Percentiles rank a stretch among this genome's conserved stretches.
Evolutionary conservation across 92 coral and sea anemone species (phyloP).

Genomic region (Micromussa lordhowensis): DNA sequence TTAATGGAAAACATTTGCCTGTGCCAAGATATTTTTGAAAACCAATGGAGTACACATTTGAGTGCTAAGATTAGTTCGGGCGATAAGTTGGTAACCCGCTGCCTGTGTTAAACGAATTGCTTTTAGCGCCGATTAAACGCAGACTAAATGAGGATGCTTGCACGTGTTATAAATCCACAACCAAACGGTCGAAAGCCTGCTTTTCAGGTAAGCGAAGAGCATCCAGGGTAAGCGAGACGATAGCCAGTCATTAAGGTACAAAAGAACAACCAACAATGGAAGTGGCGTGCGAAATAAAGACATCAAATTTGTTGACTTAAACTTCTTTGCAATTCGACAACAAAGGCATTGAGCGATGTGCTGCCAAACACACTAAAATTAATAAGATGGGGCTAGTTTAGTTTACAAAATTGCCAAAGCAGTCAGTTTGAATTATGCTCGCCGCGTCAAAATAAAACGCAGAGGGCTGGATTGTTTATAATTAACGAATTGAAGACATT

Average conservation of each 20-base stretch:
- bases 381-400: conserved; percentile 5
- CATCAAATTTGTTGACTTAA: conserved; percentile 41
- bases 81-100: conserved; percentile 35
- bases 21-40: conserved; percentile 27
- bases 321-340: conserved; percentile 7
- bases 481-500: conserved; percentile 35
- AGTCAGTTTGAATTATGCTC: conserved; percentile 17
- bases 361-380: neutral
- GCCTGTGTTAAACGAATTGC: conserved; percentile 28
- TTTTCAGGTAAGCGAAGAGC: conserved; percentile 3
- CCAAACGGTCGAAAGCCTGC: conserved; percentile 6
- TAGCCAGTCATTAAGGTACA: conserved; percentile 14
- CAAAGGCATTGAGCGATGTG: conserved; percentile 3
- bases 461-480: conserved; percentile 19
- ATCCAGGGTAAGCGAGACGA: neutral
- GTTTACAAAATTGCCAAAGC: conserved; percentile 2
- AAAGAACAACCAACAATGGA: conserved; percentile 51
- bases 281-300: conserved; percentile 29
- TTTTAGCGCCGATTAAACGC: conserved; percentile 9
- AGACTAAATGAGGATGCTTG: neutral
- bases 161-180: conserved; percentile 9
- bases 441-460: conserved; percentile 2
- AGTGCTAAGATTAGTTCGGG: conserved; percentile 19
- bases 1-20: conserved; percentile 46
- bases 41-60: conserved; percentile 34